Evolutionary conservation across 2,888 invertebrate species (phyloP), one percentile per base, ranked within the genome.

Genomic region (Kuschelorhynchus macadamiae): DNA sequence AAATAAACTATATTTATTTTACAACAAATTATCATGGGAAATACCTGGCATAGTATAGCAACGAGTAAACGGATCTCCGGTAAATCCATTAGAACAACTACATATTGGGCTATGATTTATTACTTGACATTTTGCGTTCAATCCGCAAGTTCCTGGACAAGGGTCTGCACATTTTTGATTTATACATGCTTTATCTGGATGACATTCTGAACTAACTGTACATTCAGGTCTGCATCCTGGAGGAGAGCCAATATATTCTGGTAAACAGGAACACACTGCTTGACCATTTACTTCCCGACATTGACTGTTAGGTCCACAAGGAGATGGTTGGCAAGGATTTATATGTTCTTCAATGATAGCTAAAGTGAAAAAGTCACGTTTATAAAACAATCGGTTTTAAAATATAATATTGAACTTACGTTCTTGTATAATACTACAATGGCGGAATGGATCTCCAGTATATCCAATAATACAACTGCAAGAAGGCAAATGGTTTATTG

Each of bases 21-120:
- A n/a, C n/a, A n/a, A 84, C 88, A 5, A 5, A 25, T 25, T 25
- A 25, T 7, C 7, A 3, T 25, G 25, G 7, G 7, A 25, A 7
- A 7, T 25, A 25, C 25, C 25, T 25, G 25, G 25, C 7, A 25
- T 25, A 3, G 25, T 25, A 7, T 25, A 25, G 25, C 25, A 25
- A 5, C 25, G 25, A 3, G 25, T 25, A 25, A 25, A 88, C 1
- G 88, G 86, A 84, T 88, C 87, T 16, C 90, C 90, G 12, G 85
- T 84, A 66, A 84, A 87, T 14, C 85, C 86, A 76, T 88, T 87
- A 39, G 85, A 81, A 77, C 92, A 83, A 20, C 87, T 86, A 80
- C 94, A 94, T 63, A 90, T 87, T 0, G 94, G 93, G 47, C 89
- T 88, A 81, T 94, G 91, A 80, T 92, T 92, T 12, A 92, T 86